Evolutionary conservation across 2,797 vertebrate genomes (phyloP).

Genomic region (Xerus rutilus): DNA sequence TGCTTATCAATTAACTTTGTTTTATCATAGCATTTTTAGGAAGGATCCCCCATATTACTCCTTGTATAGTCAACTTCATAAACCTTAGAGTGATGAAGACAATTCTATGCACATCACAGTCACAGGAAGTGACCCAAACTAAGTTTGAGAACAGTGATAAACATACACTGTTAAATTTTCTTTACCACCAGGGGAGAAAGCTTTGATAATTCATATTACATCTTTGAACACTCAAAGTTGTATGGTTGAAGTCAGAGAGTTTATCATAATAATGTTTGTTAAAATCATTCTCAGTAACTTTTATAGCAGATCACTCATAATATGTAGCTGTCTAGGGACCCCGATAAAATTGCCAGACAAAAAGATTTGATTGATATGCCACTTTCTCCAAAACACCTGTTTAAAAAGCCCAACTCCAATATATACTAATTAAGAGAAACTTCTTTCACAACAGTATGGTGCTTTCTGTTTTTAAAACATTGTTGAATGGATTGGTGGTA

Average conservation of each 20-base stretch:
- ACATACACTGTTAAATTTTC: not conserved
- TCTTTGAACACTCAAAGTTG: not conserved
- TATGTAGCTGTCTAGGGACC: conserved; percentile 39
- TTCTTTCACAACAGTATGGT: not conserved
- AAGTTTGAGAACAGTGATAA: conserved; percentile 13
- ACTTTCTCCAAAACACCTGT: not conserved
- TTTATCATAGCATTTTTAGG: conserved; percentile 9
- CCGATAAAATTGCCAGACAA: conserved; percentile 60
- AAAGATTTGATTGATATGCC: conserved; percentile 30
- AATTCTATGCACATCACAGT: not conserved
- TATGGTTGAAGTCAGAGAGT: conserved; percentile 50
- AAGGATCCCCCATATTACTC: not conserved
- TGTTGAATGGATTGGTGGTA: not conserved
- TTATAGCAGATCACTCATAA: conserved; percentile 44
- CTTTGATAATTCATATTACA: not conserved
- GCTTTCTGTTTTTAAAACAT: not conserved
- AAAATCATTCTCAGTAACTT: conserved; percentile 62
- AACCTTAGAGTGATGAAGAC: not conserved
- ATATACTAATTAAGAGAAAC: conserved; percentile 34
- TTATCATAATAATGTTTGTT: conserved; percentile 63
- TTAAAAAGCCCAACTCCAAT: conserved; percentile 23
- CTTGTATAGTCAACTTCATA: not conserved
- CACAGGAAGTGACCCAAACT: not conserved
- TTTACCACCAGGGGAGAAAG: not conserved
- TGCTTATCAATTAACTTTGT: not conserved